phyloP scores from a whole-genome alignment of 2,797 vertebrate genomes.

The Todus mexicanus region DNA sequence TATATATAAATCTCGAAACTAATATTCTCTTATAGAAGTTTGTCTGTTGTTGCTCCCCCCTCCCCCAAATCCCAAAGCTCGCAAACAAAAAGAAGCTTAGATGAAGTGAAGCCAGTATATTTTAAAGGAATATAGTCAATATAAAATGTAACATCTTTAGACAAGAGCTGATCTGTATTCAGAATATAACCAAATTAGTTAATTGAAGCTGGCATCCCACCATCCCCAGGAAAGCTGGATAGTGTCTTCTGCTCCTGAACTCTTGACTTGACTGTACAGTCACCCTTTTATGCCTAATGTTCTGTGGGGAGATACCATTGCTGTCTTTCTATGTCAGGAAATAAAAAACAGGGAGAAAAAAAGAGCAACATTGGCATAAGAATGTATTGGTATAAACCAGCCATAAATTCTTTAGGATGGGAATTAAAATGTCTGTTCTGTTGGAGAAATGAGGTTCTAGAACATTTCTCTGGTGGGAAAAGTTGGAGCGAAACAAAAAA shows the following conservation, averaged over 20 bases:
- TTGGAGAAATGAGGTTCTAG: not conserved
- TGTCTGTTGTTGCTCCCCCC: not conserved
- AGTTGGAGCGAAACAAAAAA: not conserved
- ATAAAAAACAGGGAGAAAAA: not conserved
- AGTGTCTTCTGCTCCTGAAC: not conserved
- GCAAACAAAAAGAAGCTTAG: not conserved
- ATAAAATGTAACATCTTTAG: not conserved
- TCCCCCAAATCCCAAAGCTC: fast-evolving
- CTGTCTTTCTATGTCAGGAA: not conserved
- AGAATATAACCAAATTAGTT: not conserved
- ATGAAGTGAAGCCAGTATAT: not conserved
- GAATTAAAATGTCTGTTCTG: not conserved
- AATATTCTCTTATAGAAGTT: not conserved
- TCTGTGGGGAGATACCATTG: not conserved
- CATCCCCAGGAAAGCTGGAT: not conserved
- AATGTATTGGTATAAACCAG: not conserved
- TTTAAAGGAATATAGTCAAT: not conserved
- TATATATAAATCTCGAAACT: not conserved
- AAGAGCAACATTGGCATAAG: not conserved
- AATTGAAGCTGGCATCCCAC: not conserved
- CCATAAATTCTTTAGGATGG: not conserved
- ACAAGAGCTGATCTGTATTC: not conserved
- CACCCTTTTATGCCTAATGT: not conserved
- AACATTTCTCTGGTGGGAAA: not conserved
- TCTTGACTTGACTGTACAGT: not conserved